phyloP scores from a whole-genome alignment of 2,797 vertebrate species.

The Columba guinea region DNA sequence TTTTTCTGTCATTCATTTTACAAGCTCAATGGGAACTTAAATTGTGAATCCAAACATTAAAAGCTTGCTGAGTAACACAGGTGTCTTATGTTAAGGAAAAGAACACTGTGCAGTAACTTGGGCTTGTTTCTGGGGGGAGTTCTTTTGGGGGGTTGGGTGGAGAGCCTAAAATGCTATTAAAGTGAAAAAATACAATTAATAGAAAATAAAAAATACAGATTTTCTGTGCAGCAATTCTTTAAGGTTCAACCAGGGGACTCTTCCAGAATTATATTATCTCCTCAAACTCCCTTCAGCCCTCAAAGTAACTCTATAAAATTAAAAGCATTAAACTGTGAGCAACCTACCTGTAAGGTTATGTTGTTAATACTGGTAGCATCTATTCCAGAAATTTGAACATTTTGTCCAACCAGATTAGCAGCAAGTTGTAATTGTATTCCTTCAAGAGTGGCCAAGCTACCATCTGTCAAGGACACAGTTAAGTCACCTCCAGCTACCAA shows the following conservation, averaged over 20 bases:
- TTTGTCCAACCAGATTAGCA: conserved; percentile 92
- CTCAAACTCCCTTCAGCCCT: not conserved
- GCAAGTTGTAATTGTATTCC: conserved; percentile 96
- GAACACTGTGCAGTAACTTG: not conserved
- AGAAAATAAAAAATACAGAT: accelerated
- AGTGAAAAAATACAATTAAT: not conserved
- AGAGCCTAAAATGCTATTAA: not conserved
- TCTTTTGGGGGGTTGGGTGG: not conserved
- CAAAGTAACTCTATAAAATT: not conserved
- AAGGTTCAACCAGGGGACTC: not conserved
- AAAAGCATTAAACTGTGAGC: not conserved
- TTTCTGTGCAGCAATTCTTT: not conserved
- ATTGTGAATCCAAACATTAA: not conserved
- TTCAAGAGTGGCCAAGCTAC: conserved; percentile 91
- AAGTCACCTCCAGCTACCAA: conserved; percentile 90
- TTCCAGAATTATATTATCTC: not conserved
- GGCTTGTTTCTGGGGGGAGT: accelerated
- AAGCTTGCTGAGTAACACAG: not conserved
- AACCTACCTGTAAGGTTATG: conserved; percentile 92
- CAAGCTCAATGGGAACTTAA: not conserved
- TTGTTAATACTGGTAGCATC: conserved; percentile 95
- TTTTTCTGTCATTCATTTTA: not conserved
- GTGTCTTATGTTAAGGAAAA: not conserved
- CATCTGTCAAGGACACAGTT: conserved; percentile 94
- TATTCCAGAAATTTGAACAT: conserved; percentile 97